These are phyloP conservation scores for Desmodus rotundus DNA, from an alignment of 2,113 vertebrate species.

Conservation along the genomic window DNA sequence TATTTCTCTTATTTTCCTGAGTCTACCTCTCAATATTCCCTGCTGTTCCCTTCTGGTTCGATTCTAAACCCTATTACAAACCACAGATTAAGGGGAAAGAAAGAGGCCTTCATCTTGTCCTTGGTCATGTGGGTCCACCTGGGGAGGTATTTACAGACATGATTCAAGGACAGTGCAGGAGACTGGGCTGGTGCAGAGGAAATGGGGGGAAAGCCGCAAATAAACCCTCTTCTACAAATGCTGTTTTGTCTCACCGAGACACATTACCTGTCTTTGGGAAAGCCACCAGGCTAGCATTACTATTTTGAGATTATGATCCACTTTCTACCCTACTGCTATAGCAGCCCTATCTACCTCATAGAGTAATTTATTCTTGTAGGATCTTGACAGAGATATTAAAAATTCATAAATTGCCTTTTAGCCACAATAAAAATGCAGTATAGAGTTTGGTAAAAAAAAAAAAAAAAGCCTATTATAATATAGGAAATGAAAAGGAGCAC, in stretches of 20 bases:
- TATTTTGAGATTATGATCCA: slow-evolving; percentile 59
- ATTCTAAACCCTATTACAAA: not conserved
- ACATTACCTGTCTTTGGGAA: slow-evolving; percentile 35
- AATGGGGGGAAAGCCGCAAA: not conserved
- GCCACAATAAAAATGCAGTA: slow-evolving; percentile 3
- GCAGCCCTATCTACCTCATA: not conserved
- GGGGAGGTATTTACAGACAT: not conserved
- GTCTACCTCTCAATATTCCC: not conserved
- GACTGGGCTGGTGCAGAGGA: not conserved
- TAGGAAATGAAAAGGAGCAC: not conserved
- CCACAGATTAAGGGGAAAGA: not conserved
- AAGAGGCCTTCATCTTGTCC: not conserved
- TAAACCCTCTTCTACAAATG: slow-evolving; percentile 26
- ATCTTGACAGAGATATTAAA: slow-evolving; percentile 64
- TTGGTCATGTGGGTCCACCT: not conserved
- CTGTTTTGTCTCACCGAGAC: not conserved
- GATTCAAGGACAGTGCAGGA: not conserved
- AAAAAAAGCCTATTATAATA: not conserved
- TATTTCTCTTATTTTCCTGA: not conserved
- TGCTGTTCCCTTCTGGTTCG: not conserved
- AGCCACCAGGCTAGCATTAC: slow-evolving; percentile 47
- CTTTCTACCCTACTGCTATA: slow-evolving; percentile 12
- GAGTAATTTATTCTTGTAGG: slow-evolving; percentile 59
- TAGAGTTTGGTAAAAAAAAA: not conserved
- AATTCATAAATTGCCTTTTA: slow-evolving; percentile 62